phyloP scores from a whole-genome alignment of 2,113 vertebrate genomes.

The Dipodomys merriami region DNA sequence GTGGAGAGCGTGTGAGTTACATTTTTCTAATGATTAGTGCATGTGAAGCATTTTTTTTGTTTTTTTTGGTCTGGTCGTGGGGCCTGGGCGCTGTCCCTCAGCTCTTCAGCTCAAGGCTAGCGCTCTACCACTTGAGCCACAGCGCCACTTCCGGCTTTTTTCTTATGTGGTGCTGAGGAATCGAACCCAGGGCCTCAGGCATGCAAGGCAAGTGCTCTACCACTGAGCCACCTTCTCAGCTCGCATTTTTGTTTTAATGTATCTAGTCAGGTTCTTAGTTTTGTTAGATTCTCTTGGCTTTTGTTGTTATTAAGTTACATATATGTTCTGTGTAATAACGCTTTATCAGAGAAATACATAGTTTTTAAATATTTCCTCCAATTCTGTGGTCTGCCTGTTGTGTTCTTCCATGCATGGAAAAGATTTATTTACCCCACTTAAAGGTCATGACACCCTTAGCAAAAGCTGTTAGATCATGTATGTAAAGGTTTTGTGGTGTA shows the following conservation, averaged over 20 bases:
- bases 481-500: neutral
- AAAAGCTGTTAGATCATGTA: neutral
- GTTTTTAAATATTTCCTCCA: slow-evolving; percentile 31
- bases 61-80: too few species aligned
- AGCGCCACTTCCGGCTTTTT: too few species aligned
- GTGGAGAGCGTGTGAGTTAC: neutral
- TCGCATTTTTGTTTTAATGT: too few species aligned
- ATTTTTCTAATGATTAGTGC: slow-evolving; percentile 21
- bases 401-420: neutral
- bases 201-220: too few species aligned
- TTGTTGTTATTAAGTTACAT: neutral
- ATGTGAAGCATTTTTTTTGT: neutral
- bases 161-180: too few species aligned
- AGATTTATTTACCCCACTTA: neutral
- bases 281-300: neutral
- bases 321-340: neutral
- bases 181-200: too few species aligned
- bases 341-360: neutral
- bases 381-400: neutral
- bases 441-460: neutral
- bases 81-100: too few species aligned
- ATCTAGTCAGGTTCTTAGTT: neutral
- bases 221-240: neutral
- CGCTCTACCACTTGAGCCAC: too few species aligned
- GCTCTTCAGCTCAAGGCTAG: too few species aligned